Percentiles rank a stretch among this genome's conserved stretches.
These are phyloP conservation scores for Pedionomus torquatus DNA, from an alignment of 2,113 vertebrate genomes.

Conservation along the genomic window DNA sequence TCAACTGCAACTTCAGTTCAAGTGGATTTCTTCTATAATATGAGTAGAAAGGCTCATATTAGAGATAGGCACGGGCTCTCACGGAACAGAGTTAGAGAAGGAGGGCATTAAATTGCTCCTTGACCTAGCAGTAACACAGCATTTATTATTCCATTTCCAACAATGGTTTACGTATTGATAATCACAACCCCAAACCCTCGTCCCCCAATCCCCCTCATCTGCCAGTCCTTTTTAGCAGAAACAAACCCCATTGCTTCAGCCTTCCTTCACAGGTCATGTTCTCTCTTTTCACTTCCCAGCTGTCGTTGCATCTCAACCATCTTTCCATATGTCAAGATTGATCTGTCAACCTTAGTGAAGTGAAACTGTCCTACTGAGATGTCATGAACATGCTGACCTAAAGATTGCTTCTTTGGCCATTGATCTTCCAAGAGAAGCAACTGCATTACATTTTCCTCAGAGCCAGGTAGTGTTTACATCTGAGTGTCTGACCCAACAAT, in stretches of 20 bases:
- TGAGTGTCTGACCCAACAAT: neutral
- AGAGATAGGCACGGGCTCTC: neutral
- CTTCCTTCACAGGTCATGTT: neutral
- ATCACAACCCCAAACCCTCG: neutral
- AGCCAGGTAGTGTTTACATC: neutral
- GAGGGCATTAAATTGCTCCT: neutral
- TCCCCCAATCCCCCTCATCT: neutral
- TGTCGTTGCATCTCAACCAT: neutral
- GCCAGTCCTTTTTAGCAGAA: neutral
- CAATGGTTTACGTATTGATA: neutral
- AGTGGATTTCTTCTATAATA: neutral
- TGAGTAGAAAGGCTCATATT: neutral
- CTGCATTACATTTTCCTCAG: neutral
- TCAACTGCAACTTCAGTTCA: neutral
- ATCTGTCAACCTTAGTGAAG: neutral
- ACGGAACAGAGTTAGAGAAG: neutral
- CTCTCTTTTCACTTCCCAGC: neutral
- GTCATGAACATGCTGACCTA: neutral
- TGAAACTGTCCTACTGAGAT: neutral
- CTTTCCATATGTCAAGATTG: neutral
- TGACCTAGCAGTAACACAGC: neutral
- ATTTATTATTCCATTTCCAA: neutral
- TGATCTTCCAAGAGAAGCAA: neutral
- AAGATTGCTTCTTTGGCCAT: neutral
- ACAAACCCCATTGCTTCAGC: neutral